Conservation (phyloP, 1,140 invertebrate genomes). For the Bilobella aurantiaca region DNA sequence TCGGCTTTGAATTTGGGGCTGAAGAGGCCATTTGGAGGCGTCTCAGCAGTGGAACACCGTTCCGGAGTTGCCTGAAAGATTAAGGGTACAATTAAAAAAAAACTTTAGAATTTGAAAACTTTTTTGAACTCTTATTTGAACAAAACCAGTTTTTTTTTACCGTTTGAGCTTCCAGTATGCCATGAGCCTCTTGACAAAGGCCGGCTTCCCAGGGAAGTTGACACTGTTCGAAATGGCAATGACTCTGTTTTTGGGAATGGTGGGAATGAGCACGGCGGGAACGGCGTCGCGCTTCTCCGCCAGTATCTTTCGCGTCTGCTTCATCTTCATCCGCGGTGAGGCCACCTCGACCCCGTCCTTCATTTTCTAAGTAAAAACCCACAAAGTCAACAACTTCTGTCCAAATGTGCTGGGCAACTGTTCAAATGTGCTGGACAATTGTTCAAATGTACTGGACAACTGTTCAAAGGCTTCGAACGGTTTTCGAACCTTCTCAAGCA, state of each 20-base stretch:
- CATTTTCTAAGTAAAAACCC: slow-evolving; percentile 41
- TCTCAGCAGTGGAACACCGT: slow-evolving; percentile 86
- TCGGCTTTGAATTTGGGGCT: slow-evolving; percentile 36
- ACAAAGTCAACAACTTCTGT: not conserved
- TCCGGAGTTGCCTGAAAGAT: slow-evolving; percentile 64
- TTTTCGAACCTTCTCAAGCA: not conserved
- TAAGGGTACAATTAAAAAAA: not conserved
- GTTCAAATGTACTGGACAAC: not conserved
- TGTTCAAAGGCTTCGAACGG: not conserved
- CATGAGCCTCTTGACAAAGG: slow-evolving; percentile 77
- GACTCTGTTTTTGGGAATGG: slow-evolving; percentile 78
- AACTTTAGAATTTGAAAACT: too few species aligned
- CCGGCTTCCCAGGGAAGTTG: slow-evolving; percentile 60
- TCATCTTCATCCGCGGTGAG: slow-evolving; percentile 51
- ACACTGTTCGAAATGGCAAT: slow-evolving; percentile 69
- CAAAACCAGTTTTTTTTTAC: too few species aligned
- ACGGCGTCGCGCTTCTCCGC: slow-evolving; percentile 77
- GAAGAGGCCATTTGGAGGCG: slow-evolving; percentile 58
- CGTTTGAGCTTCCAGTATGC: slow-evolving; percentile 88
- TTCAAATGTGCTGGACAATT: too few species aligned
- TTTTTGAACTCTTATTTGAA: too few species aligned
- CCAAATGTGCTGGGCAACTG: too few species aligned
- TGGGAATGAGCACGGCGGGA: slow-evolving; percentile 85
- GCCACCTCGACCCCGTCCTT: slow-evolving; percentile 14
- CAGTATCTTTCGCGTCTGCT: slow-evolving; percentile 63